Conservation (phyloP, 2,888 invertebrate genomes). For the Spilarctia lutea region DNA sequence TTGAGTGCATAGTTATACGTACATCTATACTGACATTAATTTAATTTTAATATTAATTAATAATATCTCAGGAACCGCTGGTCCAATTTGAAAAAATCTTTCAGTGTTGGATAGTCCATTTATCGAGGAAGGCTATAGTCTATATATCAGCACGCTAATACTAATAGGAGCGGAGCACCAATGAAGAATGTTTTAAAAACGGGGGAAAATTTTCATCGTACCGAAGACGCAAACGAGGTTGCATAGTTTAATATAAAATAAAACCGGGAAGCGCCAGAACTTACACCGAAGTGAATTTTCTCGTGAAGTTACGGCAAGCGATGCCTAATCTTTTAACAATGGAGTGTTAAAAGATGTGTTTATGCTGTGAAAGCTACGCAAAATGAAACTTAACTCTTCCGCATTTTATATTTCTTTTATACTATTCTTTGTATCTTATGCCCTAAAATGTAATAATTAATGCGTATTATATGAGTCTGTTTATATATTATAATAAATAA, state of each 20-base stretch:
- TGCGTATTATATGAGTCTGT: background rate
- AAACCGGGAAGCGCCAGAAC: constrained; percentile 11
- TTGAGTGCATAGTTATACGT: background rate
- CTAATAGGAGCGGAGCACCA: no score
- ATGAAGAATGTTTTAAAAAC: no score
- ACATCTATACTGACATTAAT: no score
- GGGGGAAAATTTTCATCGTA: no score
- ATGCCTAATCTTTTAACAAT: constrained; percentile 35
- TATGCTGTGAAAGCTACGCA: constrained; percentile 35
- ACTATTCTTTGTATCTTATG: background rate
- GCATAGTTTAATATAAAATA: constrained; percentile 8
- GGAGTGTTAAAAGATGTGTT: constrained; percentile 38
- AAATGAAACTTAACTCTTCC: constrained; percentile 44
- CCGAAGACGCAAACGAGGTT: no score
- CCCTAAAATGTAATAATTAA: background rate
- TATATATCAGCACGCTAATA: no score
- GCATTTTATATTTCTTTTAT: constrained; percentile 16
- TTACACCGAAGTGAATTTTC: constrained; percentile 15
- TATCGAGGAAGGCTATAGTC: no score
- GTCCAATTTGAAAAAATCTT: no score
- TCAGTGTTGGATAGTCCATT: no score
- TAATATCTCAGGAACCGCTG: no score
- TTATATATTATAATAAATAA: no score
- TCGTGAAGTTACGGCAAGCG: constrained; percentile 22
- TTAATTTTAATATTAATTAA: no score